These are phyloP conservation scores for Sphaerodactylus townsendi DNA, from an alignment of 2,113 vertebrate species.

Conservation along the genomic window DNA sequence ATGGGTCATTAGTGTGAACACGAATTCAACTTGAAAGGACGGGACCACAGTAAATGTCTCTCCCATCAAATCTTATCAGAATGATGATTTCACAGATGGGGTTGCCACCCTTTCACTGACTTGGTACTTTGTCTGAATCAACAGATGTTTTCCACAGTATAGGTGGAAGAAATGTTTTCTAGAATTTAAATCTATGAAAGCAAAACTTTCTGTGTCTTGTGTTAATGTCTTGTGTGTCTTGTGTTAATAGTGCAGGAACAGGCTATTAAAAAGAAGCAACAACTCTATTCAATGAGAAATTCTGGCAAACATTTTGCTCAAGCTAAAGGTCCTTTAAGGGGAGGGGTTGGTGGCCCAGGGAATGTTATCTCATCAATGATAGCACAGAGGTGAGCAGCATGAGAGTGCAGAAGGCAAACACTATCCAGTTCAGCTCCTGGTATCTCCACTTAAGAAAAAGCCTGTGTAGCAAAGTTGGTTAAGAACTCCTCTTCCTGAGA, in stretches of 20 bases:
- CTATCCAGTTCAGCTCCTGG: background rate
- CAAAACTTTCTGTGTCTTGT: background rate
- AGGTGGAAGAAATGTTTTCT: background rate
- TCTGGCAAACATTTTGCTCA: background rate
- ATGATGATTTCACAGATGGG: too few species aligned
- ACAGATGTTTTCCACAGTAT: background rate
- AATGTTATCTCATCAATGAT: background rate
- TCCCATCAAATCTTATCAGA: background rate
- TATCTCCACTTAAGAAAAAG: background rate
- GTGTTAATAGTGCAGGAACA: background rate
- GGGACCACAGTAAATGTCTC: constrained; percentile 22
- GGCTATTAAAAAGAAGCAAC: background rate
- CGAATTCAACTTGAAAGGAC: constrained; percentile 39
- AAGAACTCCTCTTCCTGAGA: background rate
- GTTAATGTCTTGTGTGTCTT: background rate
- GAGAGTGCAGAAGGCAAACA: background rate
- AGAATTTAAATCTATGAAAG: background rate
- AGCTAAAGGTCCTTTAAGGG: background rate
- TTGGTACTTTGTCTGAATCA: too few species aligned
- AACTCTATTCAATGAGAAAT: background rate
- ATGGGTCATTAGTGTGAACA: constrained; percentile 47
- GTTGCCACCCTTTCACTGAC: background rate
- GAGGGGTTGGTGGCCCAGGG: background rate
- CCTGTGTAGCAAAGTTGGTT: background rate
- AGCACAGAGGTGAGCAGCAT: background rate